Base-by-base conservation (phyloP, 1,140 invertebrate genomes). In the Pissodes strobi region DNA sequence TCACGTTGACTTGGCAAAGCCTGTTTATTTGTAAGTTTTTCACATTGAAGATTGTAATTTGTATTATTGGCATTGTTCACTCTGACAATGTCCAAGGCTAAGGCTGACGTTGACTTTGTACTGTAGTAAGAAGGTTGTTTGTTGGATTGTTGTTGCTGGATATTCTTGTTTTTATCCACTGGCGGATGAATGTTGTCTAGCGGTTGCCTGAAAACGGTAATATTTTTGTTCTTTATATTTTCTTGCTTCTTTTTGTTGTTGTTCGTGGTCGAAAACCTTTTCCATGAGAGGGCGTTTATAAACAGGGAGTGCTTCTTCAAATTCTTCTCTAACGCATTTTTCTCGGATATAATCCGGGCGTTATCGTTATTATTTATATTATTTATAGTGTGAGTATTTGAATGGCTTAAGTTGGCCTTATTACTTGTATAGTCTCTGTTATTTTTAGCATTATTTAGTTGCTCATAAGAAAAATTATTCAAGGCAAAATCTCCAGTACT, bases 281-380 rank as follows among this genome's bases (percentile, higher is more conserved):
- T 98, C 94, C 95, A 97, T 63, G 94, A 96, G 2, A 98, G 82
- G 1, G 93, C 93, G 78, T 96, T 97, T 58, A 98, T 95, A 80
- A 98, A 97, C 37, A 96, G 80, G 48, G 94, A 94, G 75, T 97
- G 94, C 75, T 97, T 96, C 79, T 96, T 97, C 67, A 96, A 86
- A 72, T 91, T 94, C 75, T 95, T 94, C 75, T 95, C 92, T 39
- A 94, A 83, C 0, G 88, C 88, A 72, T 88, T 91, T 77, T 93
- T 93, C 78, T 93, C 91, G 25, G 87, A 89, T 67, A 91, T 88
- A 70, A 91, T 90, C 45, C 88, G 83, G 45, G 88, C 85, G 76
- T 88, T 92, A 76, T 91, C 89, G 77, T 85, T 84, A 71, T 79
- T 80, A 69, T 83, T 84, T 34, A 84, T 78, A 65, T 83, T 85